A percentile compares a stretch with the other conserved stretches of the same genome.
Evolutionary conservation across 2,888 invertebrate genomes (phyloP).

Genomic region (Archips xylosteana): DNA sequence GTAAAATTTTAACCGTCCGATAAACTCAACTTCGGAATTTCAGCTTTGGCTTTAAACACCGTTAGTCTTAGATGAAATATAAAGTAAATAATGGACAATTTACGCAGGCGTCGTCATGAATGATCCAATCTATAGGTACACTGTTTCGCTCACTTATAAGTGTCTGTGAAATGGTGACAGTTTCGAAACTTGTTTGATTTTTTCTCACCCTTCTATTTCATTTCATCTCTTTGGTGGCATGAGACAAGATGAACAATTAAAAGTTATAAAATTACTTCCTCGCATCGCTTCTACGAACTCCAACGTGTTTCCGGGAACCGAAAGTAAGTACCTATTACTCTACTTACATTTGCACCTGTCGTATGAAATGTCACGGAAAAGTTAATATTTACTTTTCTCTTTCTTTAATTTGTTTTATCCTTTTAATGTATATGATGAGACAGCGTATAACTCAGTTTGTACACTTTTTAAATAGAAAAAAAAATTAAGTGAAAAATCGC

Average conservation of each 20-base stretch:
- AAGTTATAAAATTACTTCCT: constrained; percentile 4
- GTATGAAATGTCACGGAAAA: not conserved
- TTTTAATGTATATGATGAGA: not conserved
- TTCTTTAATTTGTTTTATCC: not conserved
- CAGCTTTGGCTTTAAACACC: not conserved
- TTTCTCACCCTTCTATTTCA: too few relatives aligned
- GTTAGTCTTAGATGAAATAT: not conserved
- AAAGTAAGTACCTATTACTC: not conserved
- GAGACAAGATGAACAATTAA: constrained; percentile 6
- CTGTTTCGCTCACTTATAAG: too few relatives aligned
- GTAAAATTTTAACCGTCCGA: constrained; percentile 17
- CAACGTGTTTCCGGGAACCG: not conserved
- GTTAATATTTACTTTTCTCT: not conserved
- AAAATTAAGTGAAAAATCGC: too few relatives aligned
- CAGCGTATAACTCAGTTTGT: not conserved
- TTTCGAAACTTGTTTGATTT: too few relatives aligned
- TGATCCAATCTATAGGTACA: too few relatives aligned
- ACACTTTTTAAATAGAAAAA: too few relatives aligned
- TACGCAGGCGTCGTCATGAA: too few relatives aligned
- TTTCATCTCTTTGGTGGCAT: too few relatives aligned
- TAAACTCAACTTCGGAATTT: not conserved
- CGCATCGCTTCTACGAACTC: not conserved
- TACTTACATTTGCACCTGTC: not conserved
- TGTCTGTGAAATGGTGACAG: too few relatives aligned
- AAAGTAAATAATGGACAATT: too few relatives aligned